These are phyloP conservation scores for Drosophila subquinaria DNA, from an alignment of 2,888 invertebrate genomes.

Conservation along the genomic window DNA sequence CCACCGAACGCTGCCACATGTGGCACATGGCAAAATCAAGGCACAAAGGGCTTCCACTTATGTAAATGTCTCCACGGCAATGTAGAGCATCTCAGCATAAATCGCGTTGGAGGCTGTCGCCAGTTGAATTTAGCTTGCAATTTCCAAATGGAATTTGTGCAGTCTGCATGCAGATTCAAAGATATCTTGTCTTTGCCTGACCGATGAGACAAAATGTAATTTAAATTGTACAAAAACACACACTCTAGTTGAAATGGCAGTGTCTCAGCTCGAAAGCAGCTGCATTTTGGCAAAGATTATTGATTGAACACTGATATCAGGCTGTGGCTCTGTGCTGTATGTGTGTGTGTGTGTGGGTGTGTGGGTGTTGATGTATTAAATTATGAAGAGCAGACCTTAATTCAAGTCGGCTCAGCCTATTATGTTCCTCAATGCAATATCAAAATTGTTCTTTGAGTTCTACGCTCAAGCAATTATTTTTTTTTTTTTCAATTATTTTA, in stretches of 20 bases:
- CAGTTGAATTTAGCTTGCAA: slow-evolving; percentile 6
- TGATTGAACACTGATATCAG: slow-evolving; percentile 41
- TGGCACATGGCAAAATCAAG: slow-evolving; percentile 41
- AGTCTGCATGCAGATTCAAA: slow-evolving; percentile 25
- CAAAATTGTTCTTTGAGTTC: neutral
- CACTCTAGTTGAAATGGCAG: neutral
- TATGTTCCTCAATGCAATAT: neutral
- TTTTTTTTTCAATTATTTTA: neutral
- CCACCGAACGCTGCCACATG: slow-evolving; percentile 35
- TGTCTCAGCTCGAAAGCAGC: neutral
- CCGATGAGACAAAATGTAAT: slow-evolving; percentile 53
- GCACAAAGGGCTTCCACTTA: slow-evolving; percentile 53
- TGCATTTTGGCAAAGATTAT: slow-evolving; percentile 40
- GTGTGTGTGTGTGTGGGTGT: neutral
- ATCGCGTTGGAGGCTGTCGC: slow-evolving; percentile 22
- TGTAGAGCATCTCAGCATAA: slow-evolving; percentile 28
- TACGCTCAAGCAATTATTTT: neutral
- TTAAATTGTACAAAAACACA: slow-evolving; percentile 56
- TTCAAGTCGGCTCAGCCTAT: neutral
- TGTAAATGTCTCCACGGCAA: slow-evolving; percentile 55
- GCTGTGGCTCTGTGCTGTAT: neutral
- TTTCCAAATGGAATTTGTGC: slow-evolving; percentile 31
- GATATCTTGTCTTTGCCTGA: slow-evolving; percentile 27
- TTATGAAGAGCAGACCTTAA: neutral
- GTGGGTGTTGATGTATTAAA: neutral